phyloP scores from a whole-genome alignment of 2,888 invertebrate species.

The Mythimna lalbum region DNA sequence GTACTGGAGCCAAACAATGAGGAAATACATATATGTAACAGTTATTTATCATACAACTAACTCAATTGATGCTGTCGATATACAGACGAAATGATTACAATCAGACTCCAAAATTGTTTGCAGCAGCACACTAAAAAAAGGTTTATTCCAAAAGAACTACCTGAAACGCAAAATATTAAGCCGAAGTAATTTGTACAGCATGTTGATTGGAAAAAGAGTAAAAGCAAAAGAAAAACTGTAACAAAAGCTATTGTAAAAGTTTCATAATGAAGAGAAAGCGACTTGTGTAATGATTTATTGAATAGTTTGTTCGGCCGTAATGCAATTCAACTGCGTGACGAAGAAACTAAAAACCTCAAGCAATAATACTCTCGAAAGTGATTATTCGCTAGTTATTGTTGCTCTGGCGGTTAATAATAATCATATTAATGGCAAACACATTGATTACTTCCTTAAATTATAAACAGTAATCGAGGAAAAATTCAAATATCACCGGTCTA shows the following conservation, averaged over 20 bases:
- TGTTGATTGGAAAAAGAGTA: slow-evolving; percentile 10
- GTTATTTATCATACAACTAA: slow-evolving; percentile 48
- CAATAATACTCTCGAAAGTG: slow-evolving; percentile 47
- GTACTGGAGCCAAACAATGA: slow-evolving; percentile 72
- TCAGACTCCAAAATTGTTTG: not conserved
- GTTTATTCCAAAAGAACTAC: slow-evolving; percentile 15
- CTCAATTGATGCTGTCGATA: slow-evolving; percentile 26
- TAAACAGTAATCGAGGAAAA: slow-evolving; percentile 8
- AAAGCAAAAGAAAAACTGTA: slow-evolving; percentile 19
- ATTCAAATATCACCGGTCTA: not conserved
- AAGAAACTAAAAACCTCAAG: slow-evolving; percentile 61
- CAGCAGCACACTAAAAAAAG: slow-evolving; percentile 2
- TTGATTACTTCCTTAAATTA: slow-evolving; percentile 2
- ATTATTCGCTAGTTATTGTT: slow-evolving; percentile 32
- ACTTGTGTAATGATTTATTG: slow-evolving; percentile 68
- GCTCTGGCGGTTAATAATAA: slow-evolving; percentile 8
- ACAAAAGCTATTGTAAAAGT: slow-evolving; percentile 62
- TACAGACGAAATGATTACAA: slow-evolving; percentile 13
- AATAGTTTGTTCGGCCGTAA: slow-evolving; percentile 58
- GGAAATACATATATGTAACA: slow-evolving; percentile 66
- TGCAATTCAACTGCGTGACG: slow-evolving; percentile 59
- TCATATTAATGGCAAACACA: slow-evolving; percentile 9
- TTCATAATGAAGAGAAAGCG: slow-evolving; percentile 69
- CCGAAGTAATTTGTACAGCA: not conserved
- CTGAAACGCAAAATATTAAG: not conserved